These are phyloP conservation scores for Picathartes gymnocephalus DNA, from an alignment of 2,113 vertebrate species.

Conservation along the genomic window DNA sequence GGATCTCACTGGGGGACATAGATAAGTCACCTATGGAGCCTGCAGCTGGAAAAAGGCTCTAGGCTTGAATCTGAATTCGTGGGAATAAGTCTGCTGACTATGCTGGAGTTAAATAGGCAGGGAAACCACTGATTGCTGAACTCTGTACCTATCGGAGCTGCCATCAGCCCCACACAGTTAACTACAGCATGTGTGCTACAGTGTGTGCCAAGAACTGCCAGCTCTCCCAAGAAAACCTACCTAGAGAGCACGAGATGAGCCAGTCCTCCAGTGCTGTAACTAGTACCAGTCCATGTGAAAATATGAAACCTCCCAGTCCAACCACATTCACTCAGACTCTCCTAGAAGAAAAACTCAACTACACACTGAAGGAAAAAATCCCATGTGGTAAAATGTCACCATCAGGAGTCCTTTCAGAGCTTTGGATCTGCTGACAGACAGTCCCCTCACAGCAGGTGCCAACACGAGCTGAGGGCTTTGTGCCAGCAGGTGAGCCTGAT, in stretches of 20 bases:
- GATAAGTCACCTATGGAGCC: background rate
- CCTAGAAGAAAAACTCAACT: background rate
- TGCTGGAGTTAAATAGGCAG: background rate
- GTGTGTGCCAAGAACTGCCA: background rate
- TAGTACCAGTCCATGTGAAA: background rate
- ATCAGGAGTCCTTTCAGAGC: background rate
- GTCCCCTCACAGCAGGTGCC: background rate
- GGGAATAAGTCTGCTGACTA: background rate
- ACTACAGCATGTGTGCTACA: background rate
- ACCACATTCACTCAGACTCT: background rate
- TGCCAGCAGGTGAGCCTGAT: accelerated
- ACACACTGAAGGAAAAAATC: background rate
- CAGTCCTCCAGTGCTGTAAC: background rate
- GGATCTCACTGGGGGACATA: background rate
- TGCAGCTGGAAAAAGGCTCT: background rate
- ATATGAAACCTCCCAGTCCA: background rate
- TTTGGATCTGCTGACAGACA: background rate
- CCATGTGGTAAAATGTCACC: background rate
- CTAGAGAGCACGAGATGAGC: background rate
- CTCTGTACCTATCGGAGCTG: background rate
- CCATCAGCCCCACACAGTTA: background rate
- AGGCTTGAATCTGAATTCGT: background rate
- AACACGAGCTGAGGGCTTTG: accelerated
- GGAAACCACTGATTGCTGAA: background rate
- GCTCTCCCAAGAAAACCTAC: background rate